phyloP scores from a whole-genome alignment of 2,113 vertebrate species.

The Paracanthobrama guichenoti region DNA sequence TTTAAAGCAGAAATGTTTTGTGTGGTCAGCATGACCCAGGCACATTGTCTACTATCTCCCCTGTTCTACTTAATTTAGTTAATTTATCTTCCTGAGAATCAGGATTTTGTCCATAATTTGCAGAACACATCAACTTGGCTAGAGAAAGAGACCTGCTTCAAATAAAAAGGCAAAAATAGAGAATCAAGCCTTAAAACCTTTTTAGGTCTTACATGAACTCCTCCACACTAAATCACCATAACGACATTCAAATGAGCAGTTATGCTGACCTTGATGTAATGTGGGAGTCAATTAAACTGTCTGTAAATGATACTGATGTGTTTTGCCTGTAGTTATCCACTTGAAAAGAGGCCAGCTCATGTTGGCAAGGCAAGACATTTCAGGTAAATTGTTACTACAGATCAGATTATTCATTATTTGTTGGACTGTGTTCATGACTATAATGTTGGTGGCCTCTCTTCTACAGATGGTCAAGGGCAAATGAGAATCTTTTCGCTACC shows the following conservation, averaged over 20 bases:
- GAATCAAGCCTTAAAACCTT: slow-evolving; percentile 7
- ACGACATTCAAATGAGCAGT: background rate
- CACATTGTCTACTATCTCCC: background rate
- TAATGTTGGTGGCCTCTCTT: slow-evolving; percentile 26
- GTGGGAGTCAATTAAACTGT: background rate
- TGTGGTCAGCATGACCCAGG: background rate
- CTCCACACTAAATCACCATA: slow-evolving; percentile 19
- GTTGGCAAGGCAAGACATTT: slow-evolving; percentile 85
- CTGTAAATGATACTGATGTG: background rate
- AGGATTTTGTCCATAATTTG: background rate
- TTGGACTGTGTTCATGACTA: background rate
- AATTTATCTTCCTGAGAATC: background rate
- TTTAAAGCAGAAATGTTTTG: background rate
- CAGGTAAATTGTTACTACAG: slow-evolving; percentile 74
- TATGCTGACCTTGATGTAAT: background rate
- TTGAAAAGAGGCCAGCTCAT: slow-evolving; percentile 91
- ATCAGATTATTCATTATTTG: background rate
- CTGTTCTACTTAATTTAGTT: slow-evolving; percentile 2
- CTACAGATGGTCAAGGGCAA: slow-evolving; percentile 88
- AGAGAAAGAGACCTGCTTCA: too few relatives aligned
- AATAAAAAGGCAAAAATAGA: background rate
- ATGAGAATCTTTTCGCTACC: slow-evolving; percentile 92
- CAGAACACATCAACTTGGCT: background rate
- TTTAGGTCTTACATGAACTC: background rate
- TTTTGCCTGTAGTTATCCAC: slow-evolving; percentile 85